phyloP scores from a whole-genome alignment of 2,888 invertebrate species.

The Chaitophorus viminalis region DNA sequence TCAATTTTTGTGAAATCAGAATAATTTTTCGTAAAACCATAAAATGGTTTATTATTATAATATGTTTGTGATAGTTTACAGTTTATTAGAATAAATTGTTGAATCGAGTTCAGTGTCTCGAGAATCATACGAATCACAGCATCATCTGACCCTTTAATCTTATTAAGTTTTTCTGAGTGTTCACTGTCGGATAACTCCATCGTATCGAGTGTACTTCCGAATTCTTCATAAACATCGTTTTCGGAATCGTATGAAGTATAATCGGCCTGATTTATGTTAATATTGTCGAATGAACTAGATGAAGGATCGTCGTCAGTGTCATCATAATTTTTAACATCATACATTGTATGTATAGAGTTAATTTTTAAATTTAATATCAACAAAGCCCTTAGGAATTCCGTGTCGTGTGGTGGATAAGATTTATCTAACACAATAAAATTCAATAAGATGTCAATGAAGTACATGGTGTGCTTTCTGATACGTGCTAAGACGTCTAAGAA shows the following conservation, averaged over 20 bases:
- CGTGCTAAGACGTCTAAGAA: background rate
- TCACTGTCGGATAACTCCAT: background rate
- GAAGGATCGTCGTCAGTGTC: background rate
- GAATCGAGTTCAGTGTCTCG: background rate
- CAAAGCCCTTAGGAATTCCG: background rate
- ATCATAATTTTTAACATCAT: background rate
- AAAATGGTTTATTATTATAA: background rate
- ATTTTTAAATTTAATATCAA: background rate
- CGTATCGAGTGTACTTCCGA: background rate
- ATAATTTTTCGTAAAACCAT: background rate
- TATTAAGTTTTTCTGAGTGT: too few species aligned
- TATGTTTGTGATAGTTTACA: background rate
- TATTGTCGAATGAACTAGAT: too few species aligned
- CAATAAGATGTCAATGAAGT: background rate
- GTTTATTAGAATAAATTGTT: background rate
- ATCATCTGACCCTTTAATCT: background rate
- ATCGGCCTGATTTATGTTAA: too few species aligned
- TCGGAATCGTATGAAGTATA: background rate
- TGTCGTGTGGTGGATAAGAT: background rate
- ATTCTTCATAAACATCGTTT: background rate
- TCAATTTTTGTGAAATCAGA: background rate
- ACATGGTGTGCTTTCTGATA: background rate
- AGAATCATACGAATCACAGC: background rate
- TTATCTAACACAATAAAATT: background rate
- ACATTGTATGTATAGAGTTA: background rate